Base-by-base conservation (phyloP, 2,888 invertebrate genomes). In the Anaspis maculata region DNA sequence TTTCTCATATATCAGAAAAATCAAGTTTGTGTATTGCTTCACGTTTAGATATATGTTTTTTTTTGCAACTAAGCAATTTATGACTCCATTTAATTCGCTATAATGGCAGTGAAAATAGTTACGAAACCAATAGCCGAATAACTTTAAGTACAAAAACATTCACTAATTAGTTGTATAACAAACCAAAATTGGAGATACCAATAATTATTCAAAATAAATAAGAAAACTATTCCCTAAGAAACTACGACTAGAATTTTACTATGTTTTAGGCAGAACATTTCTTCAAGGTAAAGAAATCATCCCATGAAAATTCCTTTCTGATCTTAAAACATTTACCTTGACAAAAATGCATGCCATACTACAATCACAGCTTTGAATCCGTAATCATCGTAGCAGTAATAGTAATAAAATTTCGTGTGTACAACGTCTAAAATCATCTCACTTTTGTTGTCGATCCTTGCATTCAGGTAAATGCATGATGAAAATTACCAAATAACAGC, bases 371-470 rank as follows among this genome's bases (percentile, higher is more conserved):
- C 58, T 60, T 54, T 53, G 52, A 54, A 62, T 58, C 50, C 54
- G 51, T 54, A 52, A 53, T 57, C 52, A 55, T 19, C 19, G 19
- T 19, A 5, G 19, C 5, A 19, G 19, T 54, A 57, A 51, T 48
- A 48, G 49, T 41, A 48, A 46, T 48, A 50, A 49, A 46, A 46
- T 30, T 32, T 32, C 46, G 45, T 49, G 61, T 58, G 50, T 62
- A 62, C 59, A 59, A 53, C 52, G 51, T 60, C 61, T 61, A 62
- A 62, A 61, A 52, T 54, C 61, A 58, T 66, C 66, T 66, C 66
- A 65, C 66, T 66, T 66, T 66, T 64, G 62, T 64, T 66, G 66
- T 66, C 65, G 57, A 63, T 63, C 62, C 61, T 57, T 61, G 61
- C 62, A 62, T 63, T 61, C 51, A 28, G 48, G 40, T 53, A 60